phyloP scores from a whole-genome alignment of 2,888 invertebrate genomes.

The Spodoptera picta region DNA sequence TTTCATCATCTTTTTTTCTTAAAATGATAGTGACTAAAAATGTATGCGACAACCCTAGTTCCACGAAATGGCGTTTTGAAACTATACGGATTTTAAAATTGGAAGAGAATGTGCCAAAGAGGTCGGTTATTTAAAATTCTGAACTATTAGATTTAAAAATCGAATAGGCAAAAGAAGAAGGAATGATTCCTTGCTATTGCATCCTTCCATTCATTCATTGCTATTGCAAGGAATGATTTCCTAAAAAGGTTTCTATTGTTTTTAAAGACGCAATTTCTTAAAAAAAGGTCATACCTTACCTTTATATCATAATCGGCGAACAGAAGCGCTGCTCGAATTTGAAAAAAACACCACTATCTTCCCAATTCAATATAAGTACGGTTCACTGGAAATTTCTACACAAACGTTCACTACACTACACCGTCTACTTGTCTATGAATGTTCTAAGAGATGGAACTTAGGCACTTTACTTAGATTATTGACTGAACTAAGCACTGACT shows the following conservation, averaged over 20 bases:
- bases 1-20: conserved; percentile 29
- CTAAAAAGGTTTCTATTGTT: conserved; percentile 15
- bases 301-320: conserved; percentile 79
- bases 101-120: too few species aligned
- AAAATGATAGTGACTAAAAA: conserved; percentile 12
- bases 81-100: too few species aligned
- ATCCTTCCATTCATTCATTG: background rate
- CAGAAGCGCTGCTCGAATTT: conserved; percentile 62
- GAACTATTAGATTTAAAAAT: too few species aligned
- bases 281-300: conserved; percentile 66
- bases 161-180: too few species aligned
- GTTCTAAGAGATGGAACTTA: conserved; percentile 41
- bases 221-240: conserved; percentile 7
- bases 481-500: conserved; percentile 39
- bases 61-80: too few species aligned
- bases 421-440: conserved; percentile 38
- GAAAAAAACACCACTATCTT: conserved; percentile 64
- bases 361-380: conserved; percentile 57
- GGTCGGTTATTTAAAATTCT: too few species aligned
- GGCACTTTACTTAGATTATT: conserved; percentile 54
- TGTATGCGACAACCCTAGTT: too few species aligned
- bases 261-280: conserved; percentile 16
- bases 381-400: conserved; percentile 58
- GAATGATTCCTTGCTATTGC: background rate
- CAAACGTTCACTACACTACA: conserved; percentile 59